Evolutionary conservation across 2,113 vertebrate species (phyloP), one percentile per base, ranked within the genome.

Genomic region (Passer domesticus): DNA sequence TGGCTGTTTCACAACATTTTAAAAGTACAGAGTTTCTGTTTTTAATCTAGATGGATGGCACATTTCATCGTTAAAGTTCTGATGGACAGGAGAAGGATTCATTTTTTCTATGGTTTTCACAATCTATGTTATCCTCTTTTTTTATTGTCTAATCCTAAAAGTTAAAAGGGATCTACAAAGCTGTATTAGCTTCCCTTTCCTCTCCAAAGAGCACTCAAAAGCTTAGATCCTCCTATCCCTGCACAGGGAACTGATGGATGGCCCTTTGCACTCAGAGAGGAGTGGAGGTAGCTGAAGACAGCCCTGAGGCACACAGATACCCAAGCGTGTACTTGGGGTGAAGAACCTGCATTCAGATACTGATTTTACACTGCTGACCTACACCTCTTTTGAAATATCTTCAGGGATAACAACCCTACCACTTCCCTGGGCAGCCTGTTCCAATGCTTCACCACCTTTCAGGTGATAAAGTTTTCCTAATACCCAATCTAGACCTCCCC

Each of bases 321-420:
- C 11, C 0, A 0, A 27, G 11, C 14, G 2, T 1, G 15, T 15
- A 4, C 15, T 10, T 20, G 20, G 37, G 24, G 1, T 9, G 30
- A 33, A 27, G 15, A 7, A 58, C 11, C 25, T 18, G 5, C 43
- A 7, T 22, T 37, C 8, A 30, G 15, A 37, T 11, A 9, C 35
- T 14, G 10, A 7, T 58, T 75, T 82, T 11, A 56, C 64, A 41
- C n/a, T 27, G 30, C 59, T 69, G 69, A 69, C 12, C 18, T 39
- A 9, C 33, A 14, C 0, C 0, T 20, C 23, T 46, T 60, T 21
- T 21, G 46, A 52, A 67, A 67, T n/a, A 10, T 21, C 9, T 39
- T 24, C 33, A 30, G 46, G 24, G 39, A n/a, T 5, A 33, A 30
- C 2, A 1, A 18, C 62, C n/a, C 12, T 62, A 39, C 5, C 6